These are phyloP conservation scores for Melanotaenia maccullochi DNA, from an alignment of 2,797 vertebrate genomes.

Conservation along the genomic window DNA sequence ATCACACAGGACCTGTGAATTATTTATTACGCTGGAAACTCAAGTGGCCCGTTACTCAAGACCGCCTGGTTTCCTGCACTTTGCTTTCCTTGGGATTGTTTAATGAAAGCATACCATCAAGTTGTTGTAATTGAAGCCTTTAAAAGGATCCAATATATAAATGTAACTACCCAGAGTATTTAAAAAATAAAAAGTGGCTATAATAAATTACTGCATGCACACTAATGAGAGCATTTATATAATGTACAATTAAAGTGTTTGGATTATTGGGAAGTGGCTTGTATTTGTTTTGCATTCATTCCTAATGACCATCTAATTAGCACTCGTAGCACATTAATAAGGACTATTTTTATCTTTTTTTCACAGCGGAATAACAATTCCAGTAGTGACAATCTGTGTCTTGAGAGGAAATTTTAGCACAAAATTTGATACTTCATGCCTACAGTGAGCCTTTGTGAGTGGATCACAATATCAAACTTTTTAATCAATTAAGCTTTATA, in stretches of 20 bases:
- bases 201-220: conserved; percentile 50
- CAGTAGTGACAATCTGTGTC: conserved; percentile 22
- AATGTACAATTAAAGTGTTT: conserved; percentile 67
- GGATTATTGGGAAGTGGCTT: conserved; percentile 58
- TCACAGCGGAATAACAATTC: conserved; percentile 7
- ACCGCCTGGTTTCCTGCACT: conserved; percentile 77
- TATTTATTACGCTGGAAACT: conserved; percentile 86
- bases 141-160: conserved; percentile 48
- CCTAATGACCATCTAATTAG: conserved; percentile 73
- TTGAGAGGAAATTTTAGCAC: not conserved
- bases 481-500: conserved; percentile 12
- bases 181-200: conserved; percentile 32
- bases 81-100: conserved; percentile 76
- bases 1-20: conserved; percentile 84
- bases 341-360: conserved; percentile 36
- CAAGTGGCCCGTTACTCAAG: conserved; percentile 79
- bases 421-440: not conserved
- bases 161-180: conserved; percentile 39
- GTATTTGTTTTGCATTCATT: conserved; percentile 66
- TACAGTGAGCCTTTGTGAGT: not conserved
- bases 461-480: conserved; percentile 4
- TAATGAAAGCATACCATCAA: conserved; percentile 70
- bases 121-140: conserved; percentile 60
- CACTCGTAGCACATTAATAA: conserved; percentile 42
- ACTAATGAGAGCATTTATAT: conserved; percentile 61